Conservation (phyloP, 2,888 invertebrate species). For the Deilephila elpenor region DNA sequence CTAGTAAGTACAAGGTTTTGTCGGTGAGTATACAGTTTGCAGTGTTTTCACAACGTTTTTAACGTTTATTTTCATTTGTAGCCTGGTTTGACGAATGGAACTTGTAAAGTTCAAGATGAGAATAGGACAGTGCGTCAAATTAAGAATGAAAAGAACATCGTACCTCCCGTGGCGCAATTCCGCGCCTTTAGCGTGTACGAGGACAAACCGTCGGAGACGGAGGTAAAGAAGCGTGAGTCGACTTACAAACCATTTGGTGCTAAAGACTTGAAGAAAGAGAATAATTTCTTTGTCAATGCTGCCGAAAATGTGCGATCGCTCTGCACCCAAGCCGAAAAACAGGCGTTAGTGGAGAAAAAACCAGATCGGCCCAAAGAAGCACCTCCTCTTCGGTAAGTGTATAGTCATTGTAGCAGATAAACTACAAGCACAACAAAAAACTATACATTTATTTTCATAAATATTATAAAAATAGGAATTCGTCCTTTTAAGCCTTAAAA, state of each 20-base stretch:
- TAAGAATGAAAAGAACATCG: conserved; percentile 80
- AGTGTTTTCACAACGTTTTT: conserved; percentile 33
- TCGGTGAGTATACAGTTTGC: conserved; percentile 25
- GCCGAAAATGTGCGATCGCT: conserved; percentile 69
- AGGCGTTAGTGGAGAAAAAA: conserved; percentile 60
- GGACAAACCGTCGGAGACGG: conserved; percentile 81
- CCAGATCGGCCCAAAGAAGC: conserved; percentile 65
- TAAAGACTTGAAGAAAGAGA: conserved; percentile 69
- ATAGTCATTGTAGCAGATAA: neutral
- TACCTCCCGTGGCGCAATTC: conserved; percentile 88
- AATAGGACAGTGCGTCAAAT: conserved; percentile 76
- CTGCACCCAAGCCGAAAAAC: conserved; percentile 56
- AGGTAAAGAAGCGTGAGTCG: conserved; percentile 74
- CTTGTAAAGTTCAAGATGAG: conserved; percentile 79
- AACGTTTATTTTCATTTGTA: conserved; percentile 42
- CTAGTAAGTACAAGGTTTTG: conserved; percentile 73
- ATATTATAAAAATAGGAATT: no score
- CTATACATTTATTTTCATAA: no score
- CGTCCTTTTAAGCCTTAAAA: no score
- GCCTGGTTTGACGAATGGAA: conserved; percentile 77
- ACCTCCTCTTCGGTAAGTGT: conserved; percentile 58
- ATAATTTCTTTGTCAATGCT: conserved; percentile 67
- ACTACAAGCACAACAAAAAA: no score
- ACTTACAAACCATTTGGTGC: conserved; percentile 75
- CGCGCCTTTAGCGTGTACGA: conserved; percentile 92